A percentile compares a stretch with the other conserved stretches of the same genome.
These are phyloP conservation scores for Epizoanthus ramosus DNA, from an alignment of 92 coral and sea anemone species.

Conservation along the genomic window DNA sequence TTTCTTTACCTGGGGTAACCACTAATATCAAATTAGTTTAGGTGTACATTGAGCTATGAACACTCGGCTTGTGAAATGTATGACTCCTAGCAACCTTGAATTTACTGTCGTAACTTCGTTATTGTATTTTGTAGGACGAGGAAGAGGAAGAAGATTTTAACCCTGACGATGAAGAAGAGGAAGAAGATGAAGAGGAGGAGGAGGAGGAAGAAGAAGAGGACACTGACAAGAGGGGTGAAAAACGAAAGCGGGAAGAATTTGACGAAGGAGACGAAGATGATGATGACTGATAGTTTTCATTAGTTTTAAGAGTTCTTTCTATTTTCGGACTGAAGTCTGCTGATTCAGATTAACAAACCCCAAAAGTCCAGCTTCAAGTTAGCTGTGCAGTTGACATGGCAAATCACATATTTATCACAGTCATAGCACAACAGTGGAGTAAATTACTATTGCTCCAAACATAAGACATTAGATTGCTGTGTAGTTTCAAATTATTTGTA, in stretches of 20 bases:
- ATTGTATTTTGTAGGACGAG: conserved; percentile 53
- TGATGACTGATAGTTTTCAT: conserved; percentile 54
- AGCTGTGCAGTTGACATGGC: background rate
- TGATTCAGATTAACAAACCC: conserved; percentile 4
- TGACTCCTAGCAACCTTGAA: too few relatives aligned
- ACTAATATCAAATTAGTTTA: too few relatives aligned
- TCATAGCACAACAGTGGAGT: background rate
- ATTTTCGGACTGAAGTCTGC: conserved; percentile 24
- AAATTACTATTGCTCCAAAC: background rate
- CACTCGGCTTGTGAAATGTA: too few relatives aligned
- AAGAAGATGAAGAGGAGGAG: conserved; percentile 87
- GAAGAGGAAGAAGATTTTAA: conserved; percentile 97
- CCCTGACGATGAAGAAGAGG: conserved; percentile 93
- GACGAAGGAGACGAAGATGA: conserved; percentile 74
- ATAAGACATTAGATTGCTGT: background rate
- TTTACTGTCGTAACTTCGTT: background rate
- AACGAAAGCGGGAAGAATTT: conserved; percentile 80
- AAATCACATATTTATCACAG: background rate
- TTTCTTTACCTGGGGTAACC: too few relatives aligned
- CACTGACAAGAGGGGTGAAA: conserved; percentile 74
- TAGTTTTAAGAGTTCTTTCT: conserved; percentile 32
- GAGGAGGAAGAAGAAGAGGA: conserved; percentile 76
- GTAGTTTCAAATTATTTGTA: background rate
- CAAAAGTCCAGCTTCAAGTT: background rate
- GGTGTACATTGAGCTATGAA: too few relatives aligned